Base-by-base conservation (phyloP, 2,797 vertebrate genomes). In the Erpetoichthys calabaricus region DNA sequence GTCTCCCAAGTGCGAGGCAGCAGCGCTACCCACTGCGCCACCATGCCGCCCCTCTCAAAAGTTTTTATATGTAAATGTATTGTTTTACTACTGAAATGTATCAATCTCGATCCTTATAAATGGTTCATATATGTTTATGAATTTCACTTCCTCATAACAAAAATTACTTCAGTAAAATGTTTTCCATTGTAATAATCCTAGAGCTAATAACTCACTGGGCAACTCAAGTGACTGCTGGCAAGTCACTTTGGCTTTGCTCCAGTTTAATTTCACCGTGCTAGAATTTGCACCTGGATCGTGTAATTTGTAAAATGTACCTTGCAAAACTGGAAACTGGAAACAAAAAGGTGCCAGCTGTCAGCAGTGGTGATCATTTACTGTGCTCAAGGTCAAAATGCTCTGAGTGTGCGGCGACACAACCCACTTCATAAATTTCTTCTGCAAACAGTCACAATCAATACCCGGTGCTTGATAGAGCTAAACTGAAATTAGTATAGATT, bases 401-500 rank as follows among this genome's bases (percentile, higher is more conserved):
- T 68, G 63, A 9, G 75, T 69, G 66, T 51, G 53, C 65, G 71
- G 68, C 66, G 70, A 66, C 67, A 57, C 7, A 60, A 69, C 67
- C 61, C 51, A 75, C 73, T 75, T 74, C 77, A 78, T 83, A 72
- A 85, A 86, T 83, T 58, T 53, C 25, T 56, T 45, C 9, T 46
- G 63, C 68, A 59, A 69, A 75, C 60, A 70, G 65, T 65, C 7
- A 64, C 67, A 79, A 81, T 91, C 90, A 78, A 89, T 92, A 79
- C 65, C 64, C 79, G 75, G 69, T 77, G 78, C 83, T 84, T 89
- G 91, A 86, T 82, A 86, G 86, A 42, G 76, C 84, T 81, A 82
- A 80, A 63, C 80, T 77, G 80, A 83, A 92, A 95, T 94, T 87
- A 92, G 79, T 88, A 93, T 93, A 75, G 90, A 96, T 94, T 92